Conservation (phyloP, 2,113 vertebrate species). For the Microcebus murinus region DNA sequence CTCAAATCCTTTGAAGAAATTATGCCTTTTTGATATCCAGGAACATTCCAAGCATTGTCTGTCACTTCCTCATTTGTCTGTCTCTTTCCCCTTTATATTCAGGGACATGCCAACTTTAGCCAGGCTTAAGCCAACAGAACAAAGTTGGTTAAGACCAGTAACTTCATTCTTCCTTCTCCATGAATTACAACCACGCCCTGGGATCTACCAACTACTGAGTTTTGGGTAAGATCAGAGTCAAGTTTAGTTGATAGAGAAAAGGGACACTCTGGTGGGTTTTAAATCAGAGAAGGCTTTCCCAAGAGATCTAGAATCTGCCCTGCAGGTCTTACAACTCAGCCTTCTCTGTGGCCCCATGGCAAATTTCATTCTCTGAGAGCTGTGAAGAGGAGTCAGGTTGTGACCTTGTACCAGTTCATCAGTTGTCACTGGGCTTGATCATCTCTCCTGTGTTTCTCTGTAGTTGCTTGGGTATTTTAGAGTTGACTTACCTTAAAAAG, state of each 20-base stretch:
- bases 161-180: neutral
- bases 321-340: neutral
- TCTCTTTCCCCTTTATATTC: neutral
- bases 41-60: slow-evolving; percentile 36
- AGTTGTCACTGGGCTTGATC: neutral
- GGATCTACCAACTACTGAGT: neutral
- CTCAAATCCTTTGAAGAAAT: slow-evolving; percentile 46
- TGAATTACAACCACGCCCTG: neutral
- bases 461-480: neutral
- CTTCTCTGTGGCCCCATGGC: neutral
- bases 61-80: neutral
- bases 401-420: neutral
- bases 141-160: neutral
- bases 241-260: neutral
- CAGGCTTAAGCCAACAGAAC: neutral
- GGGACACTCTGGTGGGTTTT: neutral
- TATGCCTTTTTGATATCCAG: slow-evolving; percentile 41
- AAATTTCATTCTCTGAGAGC: neutral
- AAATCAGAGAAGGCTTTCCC: neutral
- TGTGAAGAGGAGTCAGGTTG: no score
- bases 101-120: neutral
- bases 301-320: neutral
- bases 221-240: neutral
- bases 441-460: neutral
- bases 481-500: neutral